Evolutionary conservation across 2,113 vertebrate species (phyloP).

Genomic region (Eupsittula cactorum): DNA sequence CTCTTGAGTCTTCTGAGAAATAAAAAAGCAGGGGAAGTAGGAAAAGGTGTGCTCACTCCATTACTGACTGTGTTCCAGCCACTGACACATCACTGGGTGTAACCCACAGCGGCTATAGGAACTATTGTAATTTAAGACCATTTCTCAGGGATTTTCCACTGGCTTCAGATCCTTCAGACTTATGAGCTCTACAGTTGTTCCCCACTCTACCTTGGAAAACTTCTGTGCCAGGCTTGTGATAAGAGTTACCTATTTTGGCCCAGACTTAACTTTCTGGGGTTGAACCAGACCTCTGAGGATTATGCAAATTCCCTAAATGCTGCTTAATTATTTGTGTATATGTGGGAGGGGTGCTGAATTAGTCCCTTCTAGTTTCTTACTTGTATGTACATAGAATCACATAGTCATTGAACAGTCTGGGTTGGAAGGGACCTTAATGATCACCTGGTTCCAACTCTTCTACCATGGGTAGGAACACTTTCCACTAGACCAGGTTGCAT

Average conservation of each 20-base stretch:
- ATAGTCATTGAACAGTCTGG: background rate
- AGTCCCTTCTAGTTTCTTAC: background rate
- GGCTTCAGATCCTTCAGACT: background rate
- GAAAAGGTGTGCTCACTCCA: slow-evolving; percentile 9
- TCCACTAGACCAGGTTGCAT: background rate
- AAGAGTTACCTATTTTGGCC: background rate
- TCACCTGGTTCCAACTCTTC: background rate
- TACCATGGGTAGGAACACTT: background rate
- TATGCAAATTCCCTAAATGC: background rate
- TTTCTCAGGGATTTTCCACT: slow-evolving; percentile 23
- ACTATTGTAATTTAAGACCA: background rate
- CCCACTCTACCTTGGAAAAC: background rate
- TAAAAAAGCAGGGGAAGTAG: background rate
- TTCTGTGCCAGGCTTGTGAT: background rate
- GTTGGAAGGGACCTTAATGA: background rate
- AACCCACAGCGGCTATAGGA: background rate
- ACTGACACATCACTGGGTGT: background rate
- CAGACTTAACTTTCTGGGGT: background rate
- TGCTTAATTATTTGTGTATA: background rate
- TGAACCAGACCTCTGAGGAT: background rate
- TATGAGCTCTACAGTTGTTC: background rate
- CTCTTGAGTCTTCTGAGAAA: background rate
- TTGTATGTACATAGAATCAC: background rate
- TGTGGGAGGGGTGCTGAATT: background rate
- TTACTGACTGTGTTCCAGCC: background rate